These are phyloP conservation scores for Myodes glareolus DNA, from an alignment of 2,113 vertebrate species.

Conservation along the genomic window DNA sequence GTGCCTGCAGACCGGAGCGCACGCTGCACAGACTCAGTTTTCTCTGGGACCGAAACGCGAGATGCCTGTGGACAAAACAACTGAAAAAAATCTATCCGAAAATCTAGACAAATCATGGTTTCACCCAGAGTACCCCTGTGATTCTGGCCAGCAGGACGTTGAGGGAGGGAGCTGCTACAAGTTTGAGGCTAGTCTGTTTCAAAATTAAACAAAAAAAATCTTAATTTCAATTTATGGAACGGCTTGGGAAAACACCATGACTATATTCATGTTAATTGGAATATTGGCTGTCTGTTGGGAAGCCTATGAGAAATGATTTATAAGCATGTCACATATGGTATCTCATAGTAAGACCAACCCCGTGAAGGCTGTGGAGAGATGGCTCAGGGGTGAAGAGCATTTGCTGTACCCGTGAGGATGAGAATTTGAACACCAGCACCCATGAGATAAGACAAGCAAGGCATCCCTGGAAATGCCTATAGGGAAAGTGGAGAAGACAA, in stretches of 20 bases:
- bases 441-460: background rate
- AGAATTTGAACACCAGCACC: background rate
- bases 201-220: background rate
- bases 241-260: background rate
- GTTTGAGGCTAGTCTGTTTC: background rate
- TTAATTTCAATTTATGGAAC: constrained; percentile 1
- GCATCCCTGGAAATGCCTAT: background rate
- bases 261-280: background rate
- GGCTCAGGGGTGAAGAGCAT: background rate
- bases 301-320: background rate
- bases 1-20: background rate
- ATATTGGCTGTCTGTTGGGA: background rate
- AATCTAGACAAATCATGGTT: background rate
- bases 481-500: background rate
- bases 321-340: background rate
- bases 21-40: background rate
- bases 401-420: background rate
- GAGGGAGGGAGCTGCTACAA: background rate
- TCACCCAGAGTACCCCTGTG: background rate
- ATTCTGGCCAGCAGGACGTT: background rate
- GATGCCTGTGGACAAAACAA: background rate
- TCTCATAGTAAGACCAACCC: background rate
- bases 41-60: background rate
- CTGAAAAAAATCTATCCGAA: background rate
- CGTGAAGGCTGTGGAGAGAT: no score